A percentile compares a stretch with the other conserved stretches of the same genome.
Conservation (phyloP, 2,888 invertebrate genomes). For the Leptopilina syphax region DNA sequence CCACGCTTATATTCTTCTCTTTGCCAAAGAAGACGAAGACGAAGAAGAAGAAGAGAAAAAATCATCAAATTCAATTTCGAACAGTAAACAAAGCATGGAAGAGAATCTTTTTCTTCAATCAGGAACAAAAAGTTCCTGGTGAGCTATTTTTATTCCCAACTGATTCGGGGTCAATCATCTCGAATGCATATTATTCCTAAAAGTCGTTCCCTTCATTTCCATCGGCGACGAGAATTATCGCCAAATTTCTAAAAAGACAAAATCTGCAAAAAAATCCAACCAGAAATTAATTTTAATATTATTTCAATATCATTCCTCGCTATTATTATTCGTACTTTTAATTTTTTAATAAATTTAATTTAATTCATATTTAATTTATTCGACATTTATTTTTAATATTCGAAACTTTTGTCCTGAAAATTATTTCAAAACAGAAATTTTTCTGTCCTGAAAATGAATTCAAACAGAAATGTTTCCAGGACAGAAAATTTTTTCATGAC, state of each 20-base stretch:
- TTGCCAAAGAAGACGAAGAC: not conserved
- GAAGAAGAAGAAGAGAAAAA: not conserved
- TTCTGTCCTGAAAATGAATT: too few species aligned
- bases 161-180: slow-evolving; percentile 13
- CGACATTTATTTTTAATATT: too few species aligned
- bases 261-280: not conserved
- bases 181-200: not conserved
- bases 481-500: too few species aligned
- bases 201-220: not conserved
- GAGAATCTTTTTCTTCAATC: not conserved
- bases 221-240: not conserved
- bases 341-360: too few species aligned
- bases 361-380: too few species aligned
- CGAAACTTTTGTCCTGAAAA: too few species aligned
- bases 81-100: slow-evolving; percentile 19
- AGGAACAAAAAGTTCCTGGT: not conserved
- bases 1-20: slow-evolving; percentile 37
- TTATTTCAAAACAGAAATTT: too few species aligned
- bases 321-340: too few species aligned
- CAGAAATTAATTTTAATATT: not conserved
- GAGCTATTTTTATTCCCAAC: slow-evolving; percentile 12
- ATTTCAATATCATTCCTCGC: too few species aligned
- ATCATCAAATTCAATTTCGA: not conserved
- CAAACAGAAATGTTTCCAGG: too few species aligned
- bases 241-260: not conserved